phyloP scores from a whole-genome alignment of 2,797 vertebrate species.

The Rhinichthys osculus region DNA sequence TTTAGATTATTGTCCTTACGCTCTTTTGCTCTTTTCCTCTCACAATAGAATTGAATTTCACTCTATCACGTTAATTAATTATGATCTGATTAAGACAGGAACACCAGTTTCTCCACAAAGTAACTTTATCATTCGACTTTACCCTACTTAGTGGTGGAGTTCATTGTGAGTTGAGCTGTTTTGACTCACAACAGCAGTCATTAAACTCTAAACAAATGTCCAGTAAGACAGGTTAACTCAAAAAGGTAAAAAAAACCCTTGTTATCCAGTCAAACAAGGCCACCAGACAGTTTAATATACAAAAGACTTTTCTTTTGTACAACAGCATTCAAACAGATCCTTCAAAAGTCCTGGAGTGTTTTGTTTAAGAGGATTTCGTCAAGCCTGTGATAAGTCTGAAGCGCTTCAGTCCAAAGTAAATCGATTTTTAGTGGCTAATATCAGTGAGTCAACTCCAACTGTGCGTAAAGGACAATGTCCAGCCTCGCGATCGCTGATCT shows the following conservation, averaged over 20 bases:
- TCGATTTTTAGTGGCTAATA: background rate
- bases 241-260: constrained; percentile 14
- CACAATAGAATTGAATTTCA: background rate
- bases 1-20: background rate
- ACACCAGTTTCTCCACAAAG: background rate
- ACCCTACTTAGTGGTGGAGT: background rate
- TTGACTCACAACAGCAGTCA: background rate
- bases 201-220: background rate
- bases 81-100: constrained; percentile 11
- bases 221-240: background rate
- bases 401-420: background rate
- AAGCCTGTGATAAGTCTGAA: background rate
- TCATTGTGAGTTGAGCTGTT: background rate
- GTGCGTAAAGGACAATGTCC: constrained; percentile 56
- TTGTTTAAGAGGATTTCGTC: background rate
- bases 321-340: background rate
- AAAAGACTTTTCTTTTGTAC: background rate
- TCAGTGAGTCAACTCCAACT: constrained; percentile 14
- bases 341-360: background rate
- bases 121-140: background rate
- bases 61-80: background rate
- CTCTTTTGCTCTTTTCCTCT: background rate
- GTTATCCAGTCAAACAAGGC: background rate
- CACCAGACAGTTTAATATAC: background rate
- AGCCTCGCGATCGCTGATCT: constrained; percentile 42